These are phyloP conservation scores for Rhea americana DNA, from an alignment of 2,113 vertebrate genomes.

Conservation along the genomic window DNA sequence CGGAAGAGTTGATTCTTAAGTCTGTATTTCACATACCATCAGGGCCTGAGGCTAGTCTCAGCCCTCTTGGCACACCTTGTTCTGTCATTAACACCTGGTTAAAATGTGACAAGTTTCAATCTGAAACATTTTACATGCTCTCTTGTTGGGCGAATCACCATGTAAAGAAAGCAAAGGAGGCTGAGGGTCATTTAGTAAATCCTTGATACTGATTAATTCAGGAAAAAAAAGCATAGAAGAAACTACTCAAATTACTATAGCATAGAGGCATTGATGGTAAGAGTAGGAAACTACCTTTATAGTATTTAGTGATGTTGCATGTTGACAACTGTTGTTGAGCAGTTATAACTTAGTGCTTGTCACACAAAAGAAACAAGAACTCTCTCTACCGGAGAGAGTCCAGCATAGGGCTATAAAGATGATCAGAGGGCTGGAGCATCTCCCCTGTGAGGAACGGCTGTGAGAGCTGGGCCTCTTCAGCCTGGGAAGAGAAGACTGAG, in stretches of 20 bases:
- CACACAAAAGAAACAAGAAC: background rate
- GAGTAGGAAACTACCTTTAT: background rate
- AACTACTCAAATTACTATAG: background rate
- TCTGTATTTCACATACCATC: background rate
- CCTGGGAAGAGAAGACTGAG: too few species aligned
- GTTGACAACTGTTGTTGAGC: background rate
- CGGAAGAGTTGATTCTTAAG: background rate
- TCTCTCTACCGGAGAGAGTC: too few species aligned
- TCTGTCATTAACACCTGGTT: background rate
- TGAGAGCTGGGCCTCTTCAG: too few species aligned
- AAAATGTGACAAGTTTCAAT: slow-evolving; percentile 9
- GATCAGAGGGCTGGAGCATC: too few species aligned
- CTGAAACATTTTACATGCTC: background rate
- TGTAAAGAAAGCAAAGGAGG: background rate
- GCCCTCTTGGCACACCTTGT: background rate
- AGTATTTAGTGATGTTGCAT: background rate
- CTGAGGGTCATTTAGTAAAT: background rate
- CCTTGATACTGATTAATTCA: background rate
- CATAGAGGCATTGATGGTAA: background rate
- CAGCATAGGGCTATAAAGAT: too few species aligned
- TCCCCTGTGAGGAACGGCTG: too few species aligned
- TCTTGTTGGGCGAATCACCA: background rate
- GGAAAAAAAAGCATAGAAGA: background rate
- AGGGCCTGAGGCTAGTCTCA: background rate
- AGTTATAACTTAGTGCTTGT: background rate